phyloP scores from a whole-genome alignment of 2,113 vertebrate genomes.

The Microcebus jonahi region DNA sequence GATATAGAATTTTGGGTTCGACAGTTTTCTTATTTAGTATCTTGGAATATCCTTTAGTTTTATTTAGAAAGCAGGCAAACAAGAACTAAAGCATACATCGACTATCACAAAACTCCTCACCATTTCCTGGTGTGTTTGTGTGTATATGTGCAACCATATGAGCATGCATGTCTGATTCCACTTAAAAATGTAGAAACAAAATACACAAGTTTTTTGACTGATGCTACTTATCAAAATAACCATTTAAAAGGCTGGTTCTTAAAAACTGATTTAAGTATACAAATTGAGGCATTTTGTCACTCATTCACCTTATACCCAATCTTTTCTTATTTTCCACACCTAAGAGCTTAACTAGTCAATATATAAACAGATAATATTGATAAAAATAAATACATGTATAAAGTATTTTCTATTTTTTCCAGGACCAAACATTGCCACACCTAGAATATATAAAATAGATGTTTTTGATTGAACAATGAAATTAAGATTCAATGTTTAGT shows the following conservation, averaged over 20 bases:
- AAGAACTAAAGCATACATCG: neutral
- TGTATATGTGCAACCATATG: neutral
- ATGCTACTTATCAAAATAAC: neutral
- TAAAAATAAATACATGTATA: neutral
- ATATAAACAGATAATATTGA: neutral
- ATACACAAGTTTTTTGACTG: neutral
- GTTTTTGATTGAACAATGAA: neutral
- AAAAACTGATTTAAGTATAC: neutral
- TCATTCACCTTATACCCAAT: neutral
- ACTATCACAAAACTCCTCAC: neutral
- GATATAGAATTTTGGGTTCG: neutral
- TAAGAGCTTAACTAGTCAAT: neutral
- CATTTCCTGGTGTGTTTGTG: neutral
- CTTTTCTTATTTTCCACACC: neutral
- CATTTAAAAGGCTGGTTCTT: neutral
- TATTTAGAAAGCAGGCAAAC: neutral
- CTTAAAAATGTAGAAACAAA: neutral
- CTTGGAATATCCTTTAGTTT: neutral
- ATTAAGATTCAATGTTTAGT: neutral
- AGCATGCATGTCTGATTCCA: neutral
- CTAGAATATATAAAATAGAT: neutral
- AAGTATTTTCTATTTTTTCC: neutral
- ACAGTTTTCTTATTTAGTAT: neutral
- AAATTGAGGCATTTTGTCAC: neutral
- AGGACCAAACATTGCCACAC: neutral